A percentile compares a stretch with the other conserved stretches of the same genome.
These are phyloP conservation scores for Sepioteuthis lessoniana DNA, from an alignment of 2,888 invertebrate genomes.

Conservation along the genomic window DNA sequence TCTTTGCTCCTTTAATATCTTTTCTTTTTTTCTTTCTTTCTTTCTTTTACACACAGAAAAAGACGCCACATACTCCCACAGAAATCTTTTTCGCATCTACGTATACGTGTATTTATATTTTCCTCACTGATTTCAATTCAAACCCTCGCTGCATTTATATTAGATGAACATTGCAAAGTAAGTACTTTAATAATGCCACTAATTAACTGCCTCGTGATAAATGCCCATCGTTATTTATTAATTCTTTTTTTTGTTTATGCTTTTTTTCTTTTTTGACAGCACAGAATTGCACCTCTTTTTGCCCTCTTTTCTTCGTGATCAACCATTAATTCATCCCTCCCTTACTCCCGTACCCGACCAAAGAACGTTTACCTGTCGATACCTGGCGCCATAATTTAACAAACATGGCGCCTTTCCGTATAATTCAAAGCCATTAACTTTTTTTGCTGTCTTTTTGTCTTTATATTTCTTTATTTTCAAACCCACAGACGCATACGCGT, in stretches of 20 bases:
- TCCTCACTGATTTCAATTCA: background rate
- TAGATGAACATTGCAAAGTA: background rate
- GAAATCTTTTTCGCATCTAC: background rate
- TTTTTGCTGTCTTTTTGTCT: background rate
- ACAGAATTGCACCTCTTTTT: background rate
- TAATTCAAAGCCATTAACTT: slow-evolving; percentile 4
- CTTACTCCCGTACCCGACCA: background rate
- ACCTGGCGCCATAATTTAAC: background rate
- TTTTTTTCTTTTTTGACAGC: background rate
- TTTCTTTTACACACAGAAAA: background rate
- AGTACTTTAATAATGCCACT: background rate
- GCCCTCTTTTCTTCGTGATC: background rate
- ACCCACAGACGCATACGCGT: background rate
- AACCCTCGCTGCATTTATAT: background rate
- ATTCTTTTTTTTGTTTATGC: background rate
- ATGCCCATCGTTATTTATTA: background rate
- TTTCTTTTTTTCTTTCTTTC: no score
- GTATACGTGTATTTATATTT: background rate
- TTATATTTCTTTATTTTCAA: background rate
- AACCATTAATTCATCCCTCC: background rate
- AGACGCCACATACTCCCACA: background rate
- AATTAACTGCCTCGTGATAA: background rate
- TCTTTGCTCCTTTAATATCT: no score
- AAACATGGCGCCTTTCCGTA: background rate
- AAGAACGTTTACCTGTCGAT: background rate